Evolutionary conservation across 2,113 vertebrate species (phyloP).

Genomic region (Astur gentilis): DNA sequence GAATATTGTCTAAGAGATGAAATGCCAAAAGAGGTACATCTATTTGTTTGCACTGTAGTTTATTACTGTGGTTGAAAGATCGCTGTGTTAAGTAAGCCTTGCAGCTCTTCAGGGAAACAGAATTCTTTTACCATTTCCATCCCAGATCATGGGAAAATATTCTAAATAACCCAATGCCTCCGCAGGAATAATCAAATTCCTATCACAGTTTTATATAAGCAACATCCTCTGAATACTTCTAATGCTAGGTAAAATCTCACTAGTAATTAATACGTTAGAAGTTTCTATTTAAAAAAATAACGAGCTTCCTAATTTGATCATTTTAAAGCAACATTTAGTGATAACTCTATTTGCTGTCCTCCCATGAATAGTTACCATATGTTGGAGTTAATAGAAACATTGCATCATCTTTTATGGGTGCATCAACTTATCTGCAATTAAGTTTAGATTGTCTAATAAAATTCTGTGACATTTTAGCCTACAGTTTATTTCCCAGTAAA

Average conservation of each 20-base stretch:
- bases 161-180: not conserved
- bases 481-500: slow-evolving; percentile 69
- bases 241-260: not conserved
- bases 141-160: not conserved
- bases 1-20: not conserved
- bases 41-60: not conserved
- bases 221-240: not conserved
- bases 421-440: slow-evolving; percentile 75
- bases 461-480: slow-evolving; percentile 73
- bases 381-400: slow-evolving; percentile 35
- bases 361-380: slow-evolving; percentile 31
- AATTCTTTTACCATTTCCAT: not conserved
- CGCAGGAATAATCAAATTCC: not conserved
- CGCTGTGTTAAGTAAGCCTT: not conserved
- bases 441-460: slow-evolving; percentile 74
- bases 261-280: not conserved
- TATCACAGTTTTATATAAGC: not conserved
- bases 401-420: slow-evolving; percentile 71
- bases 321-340: not conserved
- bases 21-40: not conserved
- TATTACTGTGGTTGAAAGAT: not conserved
- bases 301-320: not conserved
- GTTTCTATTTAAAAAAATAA: not conserved
- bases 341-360: not conserved
- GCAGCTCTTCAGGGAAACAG: not conserved